phyloP scores from a whole-genome alignment of 2,888 invertebrate genomes.

The Trachelus tabidus region DNA sequence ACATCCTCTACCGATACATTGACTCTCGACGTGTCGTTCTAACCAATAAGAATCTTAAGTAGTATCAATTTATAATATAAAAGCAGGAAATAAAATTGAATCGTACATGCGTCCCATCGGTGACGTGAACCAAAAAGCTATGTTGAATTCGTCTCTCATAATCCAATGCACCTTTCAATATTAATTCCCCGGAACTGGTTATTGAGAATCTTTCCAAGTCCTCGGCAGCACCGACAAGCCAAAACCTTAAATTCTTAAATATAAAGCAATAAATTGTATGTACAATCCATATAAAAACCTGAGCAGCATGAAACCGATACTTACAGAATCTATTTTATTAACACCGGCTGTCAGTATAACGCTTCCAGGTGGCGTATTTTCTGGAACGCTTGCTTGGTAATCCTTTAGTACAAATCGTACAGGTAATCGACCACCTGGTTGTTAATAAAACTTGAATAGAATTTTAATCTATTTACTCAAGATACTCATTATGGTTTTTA shows the following conservation, averaged over 20 bases:
- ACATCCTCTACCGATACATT: conserved; percentile 86
- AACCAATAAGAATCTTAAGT: conserved; percentile 42
- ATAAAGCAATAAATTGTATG: background rate
- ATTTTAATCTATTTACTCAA: background rate
- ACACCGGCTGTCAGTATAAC: conserved; percentile 75
- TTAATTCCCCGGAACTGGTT: conserved; percentile 82
- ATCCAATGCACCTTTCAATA: conserved; percentile 80
- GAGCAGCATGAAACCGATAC: conserved; percentile 8
- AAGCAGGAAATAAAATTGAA: conserved; percentile 40
- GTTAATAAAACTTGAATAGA: background rate
- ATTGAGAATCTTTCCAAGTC: conserved; percentile 82
- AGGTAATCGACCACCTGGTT: conserved; percentile 57
- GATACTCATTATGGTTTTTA: conserved; percentile 6
- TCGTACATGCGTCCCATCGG: conserved; percentile 80
- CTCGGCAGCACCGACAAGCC: conserved; percentile 77
- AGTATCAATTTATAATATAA: background rate
- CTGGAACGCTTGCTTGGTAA: conserved; percentile 79
- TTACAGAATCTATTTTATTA: conserved; percentile 63
- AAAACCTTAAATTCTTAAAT: conserved; percentile 76
- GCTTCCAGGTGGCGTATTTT: conserved; percentile 80
- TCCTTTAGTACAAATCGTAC: conserved; percentile 79
- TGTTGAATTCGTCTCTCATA: conserved; percentile 80
- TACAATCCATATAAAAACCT: background rate
- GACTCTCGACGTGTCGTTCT: conserved; percentile 88
- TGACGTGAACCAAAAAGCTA: conserved; percentile 83